phyloP scores from a whole-genome alignment of 35 echinoderm and acorn worm genomes.

The Diadema setosum region DNA sequence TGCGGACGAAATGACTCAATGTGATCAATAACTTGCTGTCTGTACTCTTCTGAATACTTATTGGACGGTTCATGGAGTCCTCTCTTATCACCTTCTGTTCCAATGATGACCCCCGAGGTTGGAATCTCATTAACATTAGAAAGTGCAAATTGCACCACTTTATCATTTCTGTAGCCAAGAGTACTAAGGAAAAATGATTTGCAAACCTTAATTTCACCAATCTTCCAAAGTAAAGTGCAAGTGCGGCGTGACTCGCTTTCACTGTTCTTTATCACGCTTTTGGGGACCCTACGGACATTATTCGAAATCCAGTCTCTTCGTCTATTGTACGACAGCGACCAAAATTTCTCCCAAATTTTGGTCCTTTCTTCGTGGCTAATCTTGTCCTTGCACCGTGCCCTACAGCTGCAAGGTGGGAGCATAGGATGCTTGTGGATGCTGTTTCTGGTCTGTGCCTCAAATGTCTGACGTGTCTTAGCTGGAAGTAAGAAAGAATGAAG shows the following conservation, averaged over 20 bases:
- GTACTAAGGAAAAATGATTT: constrained; percentile 27
- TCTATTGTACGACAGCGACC: neutral
- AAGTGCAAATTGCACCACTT: too few relatives aligned
- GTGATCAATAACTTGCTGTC: neutral
- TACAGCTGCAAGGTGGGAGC: neutral
- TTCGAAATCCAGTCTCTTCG: neutral
- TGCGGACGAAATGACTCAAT: neutral
- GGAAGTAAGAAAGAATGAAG: too few relatives aligned
- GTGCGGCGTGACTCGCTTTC: neutral
- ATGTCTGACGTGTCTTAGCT: too few relatives aligned
- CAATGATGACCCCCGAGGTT: too few relatives aligned
- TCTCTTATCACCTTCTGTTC: neutral
- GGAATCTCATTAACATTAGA: too few relatives aligned
- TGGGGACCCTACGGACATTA: neutral
- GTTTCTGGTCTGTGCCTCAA: neutral
- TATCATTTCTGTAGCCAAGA: too few relatives aligned
- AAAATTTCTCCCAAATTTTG: neutral
- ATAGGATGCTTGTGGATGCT: neutral
- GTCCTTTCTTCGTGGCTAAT: neutral
- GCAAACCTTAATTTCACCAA: neutral
- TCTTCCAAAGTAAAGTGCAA: neutral
- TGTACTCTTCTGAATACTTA: neutral
- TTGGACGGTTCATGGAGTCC: neutral
- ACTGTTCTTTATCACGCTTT: neutral
- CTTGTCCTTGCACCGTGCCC: neutral